Evolutionary conservation across 2,888 invertebrate genomes (phyloP), one percentile per base, ranked within the genome.

Genomic region (Drosophila incognita): DNA sequence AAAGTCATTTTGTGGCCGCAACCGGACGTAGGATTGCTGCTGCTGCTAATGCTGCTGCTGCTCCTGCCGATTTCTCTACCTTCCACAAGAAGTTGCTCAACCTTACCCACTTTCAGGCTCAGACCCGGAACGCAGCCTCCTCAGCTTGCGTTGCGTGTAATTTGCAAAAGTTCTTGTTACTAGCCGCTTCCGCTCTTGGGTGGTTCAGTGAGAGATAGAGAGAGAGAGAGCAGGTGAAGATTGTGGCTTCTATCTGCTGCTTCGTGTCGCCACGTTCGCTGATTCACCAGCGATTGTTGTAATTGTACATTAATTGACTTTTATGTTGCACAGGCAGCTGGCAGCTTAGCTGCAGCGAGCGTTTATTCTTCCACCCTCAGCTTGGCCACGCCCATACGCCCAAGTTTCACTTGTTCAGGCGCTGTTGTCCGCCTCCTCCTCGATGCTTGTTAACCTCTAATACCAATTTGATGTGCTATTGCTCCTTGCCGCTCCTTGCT

Each of bases 231-330:
- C 10, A 1, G 21, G 10, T 21, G 21, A 7, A 21, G 54, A 8
- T 57, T 46, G 8, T 40, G 38, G 40, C 10, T 46, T 46, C 7
- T 33, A 24, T 46, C 46, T 42, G 36, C 60, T 63, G 54, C 49
- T 48, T 36, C 53, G 42, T 51, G 66, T 69, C 64, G 65, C 40
- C 79, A 61, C 74, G 65, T 58, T 70, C 46, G 51, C 68, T 62
- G 76, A 49, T 69, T 78, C 71, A 74, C 63, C 58, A 66, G 65
- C 61, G 46, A 59, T 78, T 69, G 49, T 71, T 64, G 63, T 82
- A 87, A 87, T 85, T 81, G 86, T 69, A 81, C 86, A 85, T 90
- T 87, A 87, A 87, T 87, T 87, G 90, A 87, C 90, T 88, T 87
- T 89, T 85, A 89, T 80, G 69, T 62, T 68, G 40, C 69, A 51